These are phyloP conservation scores for Scaptomyza hsui DNA, from an alignment of 1,140 invertebrate species.

Conservation along the genomic window DNA sequence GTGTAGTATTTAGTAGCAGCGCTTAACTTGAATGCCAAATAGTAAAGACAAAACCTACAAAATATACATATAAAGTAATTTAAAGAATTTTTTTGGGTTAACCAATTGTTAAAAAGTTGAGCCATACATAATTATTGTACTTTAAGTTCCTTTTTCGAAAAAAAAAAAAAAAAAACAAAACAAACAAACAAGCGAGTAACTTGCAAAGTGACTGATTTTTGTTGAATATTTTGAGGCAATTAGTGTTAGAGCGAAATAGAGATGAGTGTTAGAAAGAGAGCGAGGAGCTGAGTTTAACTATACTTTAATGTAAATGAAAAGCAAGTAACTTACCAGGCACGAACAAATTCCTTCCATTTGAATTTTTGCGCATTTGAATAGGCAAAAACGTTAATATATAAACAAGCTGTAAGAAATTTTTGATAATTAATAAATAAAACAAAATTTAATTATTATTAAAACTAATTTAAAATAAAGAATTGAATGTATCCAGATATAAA, in stretches of 20 bases:
- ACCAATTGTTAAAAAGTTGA: constrained; percentile 60
- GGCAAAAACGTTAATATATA: constrained; percentile 31
- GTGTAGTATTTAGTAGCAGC: constrained; percentile 52
- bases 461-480: constrained; percentile 1
- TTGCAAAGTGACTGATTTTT: constrained; percentile 75
- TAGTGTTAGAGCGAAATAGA: constrained; percentile 32
- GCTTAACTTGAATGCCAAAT: constrained; percentile 65
- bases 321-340: constrained; percentile 69
- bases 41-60: constrained; percentile 2
- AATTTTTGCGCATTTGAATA: constrained; percentile 47
- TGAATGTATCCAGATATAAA: no score
- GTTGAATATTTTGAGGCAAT: constrained; percentile 73
- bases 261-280: constrained; percentile 1
- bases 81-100: constrained; percentile 14
- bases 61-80: constrained; percentile 3
- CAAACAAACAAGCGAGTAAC: constrained; percentile 23
- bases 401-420: constrained; percentile 65
- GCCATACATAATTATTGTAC: constrained; percentile 51
- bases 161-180: no score
- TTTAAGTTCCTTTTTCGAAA: constrained; percentile 74
- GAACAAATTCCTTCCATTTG: constrained; percentile 82
- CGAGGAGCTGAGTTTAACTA: constrained; percentile 40
- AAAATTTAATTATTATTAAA: constrained; percentile 40
- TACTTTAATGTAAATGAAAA: constrained; percentile 72
- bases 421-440: constrained; percentile 23